Evolutionary conservation across 2,888 invertebrate genomes (phyloP), one percentile per base, ranked within the genome.

Genomic region (Steromphala cineraria): DNA sequence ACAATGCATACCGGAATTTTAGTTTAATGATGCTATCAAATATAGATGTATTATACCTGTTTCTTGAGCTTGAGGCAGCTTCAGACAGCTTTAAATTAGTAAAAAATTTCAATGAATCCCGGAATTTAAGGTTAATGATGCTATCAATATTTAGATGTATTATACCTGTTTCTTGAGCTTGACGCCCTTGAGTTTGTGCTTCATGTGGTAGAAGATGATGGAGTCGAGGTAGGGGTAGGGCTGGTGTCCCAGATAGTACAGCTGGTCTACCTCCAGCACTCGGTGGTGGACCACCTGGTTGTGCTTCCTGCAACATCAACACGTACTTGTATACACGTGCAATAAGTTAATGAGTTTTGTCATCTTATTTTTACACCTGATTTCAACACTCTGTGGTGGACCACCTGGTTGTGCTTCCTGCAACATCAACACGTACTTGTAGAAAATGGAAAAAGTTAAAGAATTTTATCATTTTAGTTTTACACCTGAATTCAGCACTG

Each of bases 191-290:
- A 89, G 83, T 74, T 87, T 86, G 84, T 88, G 87, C 52, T 85
- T 83, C 46, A 85, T 82, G 78, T 89, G 89, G 67, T 89, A 89
- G 28, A 87, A 76, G 71, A 88, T 81, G 67, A 89, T 88, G 5
- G 89, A 89, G 80, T 89, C 89, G 19, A 89, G 80, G 79, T 89
- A 89, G 0, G 89, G 86, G 74, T 89, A 89, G 0, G 89, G 89
- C 56, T 89, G 89, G 17, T 85, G 85, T 15, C 87, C 85, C 83
- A 89, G 80, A 75, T 88, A 88, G 67, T 84, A 89, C 36, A 89
- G 80, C 0, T 82, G 82, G 67, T 88, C 87, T 55, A 86, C 80
- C 76, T 87, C 87, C n/a, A 85, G 81, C 8, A 89, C 85, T 0
- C 85, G 75, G 78, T 89, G 87, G 40, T 89, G 88, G 2, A 83